phyloP scores from a whole-genome alignment of 1,140 invertebrate genomes.

The Papilio xuthus region DNA sequence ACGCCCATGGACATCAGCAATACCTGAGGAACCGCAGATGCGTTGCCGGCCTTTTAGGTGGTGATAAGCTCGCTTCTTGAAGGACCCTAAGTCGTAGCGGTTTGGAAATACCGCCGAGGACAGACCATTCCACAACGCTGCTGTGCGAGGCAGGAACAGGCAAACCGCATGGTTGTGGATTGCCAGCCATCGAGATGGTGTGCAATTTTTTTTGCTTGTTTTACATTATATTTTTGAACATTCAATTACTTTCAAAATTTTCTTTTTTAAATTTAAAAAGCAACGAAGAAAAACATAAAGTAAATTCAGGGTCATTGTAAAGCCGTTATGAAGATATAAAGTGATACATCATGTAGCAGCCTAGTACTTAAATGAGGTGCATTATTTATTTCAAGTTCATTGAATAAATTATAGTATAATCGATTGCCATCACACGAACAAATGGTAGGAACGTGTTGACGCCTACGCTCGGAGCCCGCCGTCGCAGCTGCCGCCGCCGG shows the following conservation, averaged over 20 bases:
- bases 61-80: no score
- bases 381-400: conserved; percentile 40
- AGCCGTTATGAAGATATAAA: conserved; percentile 35
- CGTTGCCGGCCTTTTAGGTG: no score
- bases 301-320: not conserved
- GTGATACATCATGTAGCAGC: conserved; percentile 37
- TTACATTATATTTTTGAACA: not conserved
- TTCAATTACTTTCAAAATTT: not conserved
- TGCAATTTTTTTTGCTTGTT: no score
- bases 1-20: no score
- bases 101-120: no score
- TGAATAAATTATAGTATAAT: conserved; percentile 80
- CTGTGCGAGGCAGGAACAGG: no score
- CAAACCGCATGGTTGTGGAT: no score
- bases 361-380: conserved; percentile 35
- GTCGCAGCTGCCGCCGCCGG: conserved; percentile 41
- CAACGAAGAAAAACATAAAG: not conserved
- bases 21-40: no score
- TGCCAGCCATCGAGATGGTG: no score
- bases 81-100: no score
- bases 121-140: no score
- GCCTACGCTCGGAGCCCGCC: conserved; percentile 61
- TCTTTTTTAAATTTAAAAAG: not conserved
- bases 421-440: conserved; percentile 68
- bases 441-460: conserved; percentile 73